Base-by-base conservation (phyloP, 2,888 invertebrate genomes). In the Pseudanteris insignis region DNA sequence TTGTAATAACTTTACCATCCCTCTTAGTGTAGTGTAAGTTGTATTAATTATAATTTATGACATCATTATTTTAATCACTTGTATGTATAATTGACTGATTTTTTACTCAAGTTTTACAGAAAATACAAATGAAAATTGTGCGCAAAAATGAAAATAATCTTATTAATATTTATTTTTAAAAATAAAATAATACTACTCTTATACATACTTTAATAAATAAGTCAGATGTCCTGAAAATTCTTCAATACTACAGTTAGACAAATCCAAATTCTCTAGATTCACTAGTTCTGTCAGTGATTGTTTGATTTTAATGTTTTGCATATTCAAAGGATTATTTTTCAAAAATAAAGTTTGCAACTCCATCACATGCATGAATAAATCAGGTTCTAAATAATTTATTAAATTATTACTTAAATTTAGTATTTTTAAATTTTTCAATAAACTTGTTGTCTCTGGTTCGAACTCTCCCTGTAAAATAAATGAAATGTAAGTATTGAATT, bases 311-410 rank as follows among this genome's bases (percentile, higher is more conserved):
- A 84, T 81, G 70, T 90, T 89, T 3, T 92, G 84, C 0, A 85
- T 82, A 8, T 82, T 82, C 8, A 95, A 81, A 0, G 89, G 89
- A 78, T 95, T 95, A n/a, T 86, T 84, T 61, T 86, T 86, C 13
- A 95, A 80, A 67, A 86, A 85, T 36, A 95, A 76, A 8, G 84
- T 83, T 65, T 87, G 86, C 25, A 95, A 74, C 36, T 85, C 83
- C 0, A 86, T 84, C 2, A 88, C 78, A 72, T 94, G 92, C 68
- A 89, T 89, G 74, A 95, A 93, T 1, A 91, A 70, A 72, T 91
- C 89, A 38, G 83, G 83, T 70, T 89, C 76, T n/a, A 93, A 76
- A 0, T 86, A 85, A 67, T 90, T 89, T 0, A 93, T 76, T 12
- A 84, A 81, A 75, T 94, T 94, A 72, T 86, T 76, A 0, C 88